These are phyloP conservation scores for Sweltsa coloradensis DNA, from an alignment of 1,140 invertebrate genomes.

Conservation along the genomic window DNA sequence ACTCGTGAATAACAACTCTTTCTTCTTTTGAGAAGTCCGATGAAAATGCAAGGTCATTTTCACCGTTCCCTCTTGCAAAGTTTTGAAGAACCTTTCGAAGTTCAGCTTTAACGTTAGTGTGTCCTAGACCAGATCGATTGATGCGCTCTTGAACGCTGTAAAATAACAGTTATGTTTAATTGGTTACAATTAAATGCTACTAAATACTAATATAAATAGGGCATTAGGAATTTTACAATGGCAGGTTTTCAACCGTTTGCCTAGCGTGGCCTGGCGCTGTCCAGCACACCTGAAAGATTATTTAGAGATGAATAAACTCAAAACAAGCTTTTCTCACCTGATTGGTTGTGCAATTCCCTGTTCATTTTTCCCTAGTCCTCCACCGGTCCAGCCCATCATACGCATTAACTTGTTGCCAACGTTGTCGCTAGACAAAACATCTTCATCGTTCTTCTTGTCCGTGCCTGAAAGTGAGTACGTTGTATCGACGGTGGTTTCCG, in stretches of 20 bases:
- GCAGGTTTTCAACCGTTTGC: no score
- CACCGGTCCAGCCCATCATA: slow-evolving; percentile 53
- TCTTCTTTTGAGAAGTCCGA: slow-evolving; percentile 58
- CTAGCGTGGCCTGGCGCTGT: neutral
- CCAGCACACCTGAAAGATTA: neutral
- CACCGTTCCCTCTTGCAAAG: slow-evolving; percentile 34
- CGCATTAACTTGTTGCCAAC: slow-evolving; percentile 58
- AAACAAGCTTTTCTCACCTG: slow-evolving; percentile 19
- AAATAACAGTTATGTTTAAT: no score
- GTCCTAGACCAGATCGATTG: slow-evolving; percentile 5
- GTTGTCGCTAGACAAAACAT: slow-evolving; percentile 36
- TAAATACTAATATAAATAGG: slow-evolving; percentile 1
- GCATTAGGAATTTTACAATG: neutral
- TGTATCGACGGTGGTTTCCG: slow-evolving; percentile 1
- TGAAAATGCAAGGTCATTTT: slow-evolving; percentile 50
- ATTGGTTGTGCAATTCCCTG: slow-evolving; percentile 33
- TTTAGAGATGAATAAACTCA: neutral
- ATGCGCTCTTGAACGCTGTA: slow-evolving; percentile 6
- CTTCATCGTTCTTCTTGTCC: no score
- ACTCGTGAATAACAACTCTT: slow-evolving; percentile 50
- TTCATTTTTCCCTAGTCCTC: slow-evolving; percentile 32
- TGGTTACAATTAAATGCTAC: no score
- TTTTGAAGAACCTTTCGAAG: no score
- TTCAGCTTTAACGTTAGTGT: no score
- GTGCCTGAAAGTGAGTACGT: no score